Base-by-base conservation (phyloP, 2,888 invertebrate species). In the Hydriomena furcata region DNA sequence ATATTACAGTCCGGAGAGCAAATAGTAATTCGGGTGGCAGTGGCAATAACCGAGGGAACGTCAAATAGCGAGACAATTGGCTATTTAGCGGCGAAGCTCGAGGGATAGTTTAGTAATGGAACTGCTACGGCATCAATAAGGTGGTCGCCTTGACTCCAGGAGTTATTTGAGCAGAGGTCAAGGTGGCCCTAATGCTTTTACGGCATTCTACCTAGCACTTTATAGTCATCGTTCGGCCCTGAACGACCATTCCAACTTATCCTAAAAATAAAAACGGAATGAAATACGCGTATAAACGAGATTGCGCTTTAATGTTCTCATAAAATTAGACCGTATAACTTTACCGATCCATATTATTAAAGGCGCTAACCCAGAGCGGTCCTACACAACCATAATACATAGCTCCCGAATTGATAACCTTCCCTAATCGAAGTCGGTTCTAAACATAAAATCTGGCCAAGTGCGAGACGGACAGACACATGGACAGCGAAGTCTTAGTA, bases 141-240 rank as follows among this genome's bases (percentile, higher is more conserved):
- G 58, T 63, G 66, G 61, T 55, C 55, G 65, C 83, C 84, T 82
- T 84, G 83, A 83, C 79, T 73, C 66, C 65, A 66, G 66, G 57
- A 60, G 58, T 58, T 70, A 69, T 63, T 69, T 63, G 49, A 63
- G 55, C 59, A 51, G 70, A 71, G 85, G 85, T 84, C 84, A 85
- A 83, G 84, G 83, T 68, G 63, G 61, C 65, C 65, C 66, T 79
- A 79, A 80, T 76, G 68, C 74, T 73, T 78, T 83, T 76, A 80
- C 61, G 64, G 74, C 66, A 69, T 61, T 68, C 65, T 74, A 71
- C 69, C 69, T 73, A 65, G 73, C 77, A 80, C 73, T 82, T 82
- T 77, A 81, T 76, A 74, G 79, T 74, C 75, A 75, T 79, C 74
- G 62, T 58, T 55, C 57, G 60, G 55, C 70, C 56, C 66, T 56